phyloP scores from a whole-genome alignment of 2,797 vertebrate genomes.

The Merluccius polli region DNA sequence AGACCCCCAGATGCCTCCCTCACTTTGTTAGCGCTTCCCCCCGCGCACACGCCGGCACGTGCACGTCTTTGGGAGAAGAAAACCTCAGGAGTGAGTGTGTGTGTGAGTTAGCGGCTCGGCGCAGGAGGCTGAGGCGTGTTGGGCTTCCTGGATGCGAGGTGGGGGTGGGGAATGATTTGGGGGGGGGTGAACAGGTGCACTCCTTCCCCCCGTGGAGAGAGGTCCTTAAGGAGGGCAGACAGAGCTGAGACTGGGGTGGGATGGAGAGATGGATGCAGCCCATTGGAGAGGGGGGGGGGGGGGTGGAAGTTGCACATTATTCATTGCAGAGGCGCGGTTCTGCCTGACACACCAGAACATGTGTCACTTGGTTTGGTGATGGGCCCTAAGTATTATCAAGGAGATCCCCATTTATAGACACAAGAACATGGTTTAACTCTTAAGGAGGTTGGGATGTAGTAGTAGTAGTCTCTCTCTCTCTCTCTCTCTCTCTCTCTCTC shows the following conservation, averaged over 20 bases:
- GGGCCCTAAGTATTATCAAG: conserved; percentile 24
- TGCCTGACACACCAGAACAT: conserved; percentile 29
- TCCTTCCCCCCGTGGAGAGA: conserved; percentile 67
- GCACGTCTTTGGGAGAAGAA: background rate
- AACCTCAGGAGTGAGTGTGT: no score
- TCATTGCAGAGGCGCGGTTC: conserved; percentile 55
- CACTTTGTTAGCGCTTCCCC: background rate
- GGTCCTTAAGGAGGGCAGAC: conserved; percentile 62
- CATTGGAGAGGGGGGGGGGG: conserved; percentile 49
- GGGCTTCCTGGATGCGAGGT: background rate
- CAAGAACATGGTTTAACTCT: background rate
- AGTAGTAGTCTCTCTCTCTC: background rate
- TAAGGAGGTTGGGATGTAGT: no score
- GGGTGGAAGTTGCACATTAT: conserved; percentile 51
- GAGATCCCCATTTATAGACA: conserved; percentile 24
- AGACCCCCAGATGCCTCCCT: background rate
- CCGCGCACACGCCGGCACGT: no score
- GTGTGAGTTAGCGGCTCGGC: background rate
- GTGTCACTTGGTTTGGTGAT: conserved; percentile 32
- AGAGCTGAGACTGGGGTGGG: conserved; percentile 55
- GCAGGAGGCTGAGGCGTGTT: background rate
- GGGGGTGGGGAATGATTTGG: conserved; percentile 51
- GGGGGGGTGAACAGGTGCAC: conserved; percentile 63
- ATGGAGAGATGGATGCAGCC: conserved; percentile 66
- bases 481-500: background rate